These are phyloP conservation scores for Ichneumon xanthorius DNA, from an alignment of 2,888 invertebrate genomes.

Conservation along the genomic window DNA sequence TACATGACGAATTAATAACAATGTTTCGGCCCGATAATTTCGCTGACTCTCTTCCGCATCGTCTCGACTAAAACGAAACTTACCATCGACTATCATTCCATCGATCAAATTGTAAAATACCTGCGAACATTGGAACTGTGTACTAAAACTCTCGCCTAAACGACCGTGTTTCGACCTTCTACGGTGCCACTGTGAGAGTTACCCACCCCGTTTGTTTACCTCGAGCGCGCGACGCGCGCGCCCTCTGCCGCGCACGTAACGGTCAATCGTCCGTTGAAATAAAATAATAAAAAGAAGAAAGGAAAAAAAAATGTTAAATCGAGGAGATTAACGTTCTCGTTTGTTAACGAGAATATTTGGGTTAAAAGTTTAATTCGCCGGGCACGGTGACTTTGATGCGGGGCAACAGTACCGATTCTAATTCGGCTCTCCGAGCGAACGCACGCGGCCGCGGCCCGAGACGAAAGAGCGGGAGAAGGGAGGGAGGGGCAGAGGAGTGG, in stretches of 20 bases:
- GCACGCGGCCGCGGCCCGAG: constrained; percentile 15
- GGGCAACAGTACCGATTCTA: constrained; percentile 69
- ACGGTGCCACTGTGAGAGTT: too few species aligned
- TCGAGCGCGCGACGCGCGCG: too few species aligned
- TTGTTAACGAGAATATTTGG: constrained; percentile 69
- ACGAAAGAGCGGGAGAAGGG: constrained; percentile 23
- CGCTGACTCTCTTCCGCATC: neutral
- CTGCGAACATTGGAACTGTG: neutral
- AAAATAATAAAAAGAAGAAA: neutral
- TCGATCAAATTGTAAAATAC: constrained; percentile 27
- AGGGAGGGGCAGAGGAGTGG: constrained; percentile 7
- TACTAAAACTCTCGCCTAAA: neutral
- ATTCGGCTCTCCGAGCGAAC: constrained; percentile 67
- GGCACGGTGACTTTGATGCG: constrained; percentile 66
- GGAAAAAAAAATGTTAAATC: neutral
- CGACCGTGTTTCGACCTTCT: neutral
- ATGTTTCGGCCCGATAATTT: neutral
- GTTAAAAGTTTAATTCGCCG: constrained; percentile 77
- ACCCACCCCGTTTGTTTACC: too few species aligned
- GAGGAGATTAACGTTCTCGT: constrained; percentile 24
- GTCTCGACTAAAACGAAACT: neutral
- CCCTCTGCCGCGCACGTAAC: too few species aligned
- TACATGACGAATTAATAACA: neutral
- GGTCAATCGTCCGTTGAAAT: too few species aligned
- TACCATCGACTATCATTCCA: constrained; percentile 7